A percentile compares a stretch with the other conserved stretches of the same genome.
Evolutionary conservation across 2,113 vertebrate species (phyloP).

Genomic region (Morphnarchus princeps): DNA sequence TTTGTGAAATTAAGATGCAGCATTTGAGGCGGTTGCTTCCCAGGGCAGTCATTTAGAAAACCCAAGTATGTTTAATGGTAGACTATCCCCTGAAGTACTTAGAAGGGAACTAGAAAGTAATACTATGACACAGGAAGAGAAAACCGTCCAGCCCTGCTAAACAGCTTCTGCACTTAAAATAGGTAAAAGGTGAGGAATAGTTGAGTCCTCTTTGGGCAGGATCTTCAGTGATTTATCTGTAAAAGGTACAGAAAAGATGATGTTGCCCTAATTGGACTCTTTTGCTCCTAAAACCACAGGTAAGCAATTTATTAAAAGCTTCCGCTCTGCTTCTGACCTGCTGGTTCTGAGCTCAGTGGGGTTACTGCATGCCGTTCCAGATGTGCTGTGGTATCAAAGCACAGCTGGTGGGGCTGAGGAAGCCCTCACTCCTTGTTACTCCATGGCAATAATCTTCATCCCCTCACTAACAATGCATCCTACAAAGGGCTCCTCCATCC

Average conservation of each 20-base stretch:
- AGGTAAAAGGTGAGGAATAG: slow-evolving; percentile 38
- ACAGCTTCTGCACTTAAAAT: slow-evolving; percentile 42
- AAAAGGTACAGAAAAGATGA: neutral
- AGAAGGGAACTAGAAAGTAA: slow-evolving; percentile 59
- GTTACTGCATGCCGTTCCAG: slow-evolving; percentile 26
- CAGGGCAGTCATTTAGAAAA: slow-evolving; percentile 58
- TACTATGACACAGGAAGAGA: slow-evolving; percentile 44
- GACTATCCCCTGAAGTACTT: slow-evolving; percentile 37
- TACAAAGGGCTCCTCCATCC: neutral
- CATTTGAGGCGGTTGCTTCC: slow-evolving; percentile 52
- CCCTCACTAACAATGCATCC: neutral
- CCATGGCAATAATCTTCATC: neutral
- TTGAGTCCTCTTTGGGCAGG: slow-evolving; percentile 7
- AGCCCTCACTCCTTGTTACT: neutral
- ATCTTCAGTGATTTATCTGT: neutral
- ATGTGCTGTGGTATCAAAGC: slow-evolving; percentile 51
- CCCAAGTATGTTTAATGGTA: slow-evolving; percentile 32
- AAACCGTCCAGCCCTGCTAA: neutral
- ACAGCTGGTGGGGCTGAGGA: slow-evolving; percentile 20
- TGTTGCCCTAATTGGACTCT: slow-evolving; percentile 29
- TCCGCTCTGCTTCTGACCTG: slow-evolving; percentile 41
- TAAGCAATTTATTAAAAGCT: slow-evolving; percentile 59
- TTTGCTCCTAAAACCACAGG: slow-evolving; percentile 37
- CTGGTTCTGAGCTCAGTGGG: slow-evolving; percentile 53
- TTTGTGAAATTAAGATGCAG: slow-evolving; percentile 57